Evolutionary conservation across 1,140 invertebrate genomes (phyloP).

Genomic region (Cyphomyrmex costatus): DNA sequence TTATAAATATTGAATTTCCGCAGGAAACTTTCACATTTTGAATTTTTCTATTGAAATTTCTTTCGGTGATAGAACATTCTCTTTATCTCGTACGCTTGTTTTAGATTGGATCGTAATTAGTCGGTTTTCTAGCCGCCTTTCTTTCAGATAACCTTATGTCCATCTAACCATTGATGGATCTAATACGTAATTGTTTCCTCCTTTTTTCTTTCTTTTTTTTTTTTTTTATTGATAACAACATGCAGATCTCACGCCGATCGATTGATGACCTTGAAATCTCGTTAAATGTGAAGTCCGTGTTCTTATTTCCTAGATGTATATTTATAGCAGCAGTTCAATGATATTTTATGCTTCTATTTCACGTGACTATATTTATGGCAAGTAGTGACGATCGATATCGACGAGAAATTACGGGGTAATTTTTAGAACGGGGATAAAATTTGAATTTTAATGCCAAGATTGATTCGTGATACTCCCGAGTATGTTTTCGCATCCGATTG

Average conservation of each 20-base stretch:
- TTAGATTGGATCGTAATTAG: neutral
- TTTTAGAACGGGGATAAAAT: constrained; percentile 6
- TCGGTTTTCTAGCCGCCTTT: neutral
- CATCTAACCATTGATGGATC: neutral
- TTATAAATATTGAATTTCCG: neutral
- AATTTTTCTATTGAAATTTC: neutral
- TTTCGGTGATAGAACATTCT: neutral
- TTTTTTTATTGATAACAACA: neutral
- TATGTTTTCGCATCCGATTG: neutral
- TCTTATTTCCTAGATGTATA: constrained; percentile 18
- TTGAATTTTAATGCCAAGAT: constrained; percentile 4
- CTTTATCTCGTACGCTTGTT: neutral
- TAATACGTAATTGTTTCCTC: neutral
- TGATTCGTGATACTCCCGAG: neutral
- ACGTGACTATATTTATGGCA: constrained; percentile 24
- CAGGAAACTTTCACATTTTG: too few relatives aligned
- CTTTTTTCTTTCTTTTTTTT: neutral
- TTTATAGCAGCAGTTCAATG: constrained; percentile 30
- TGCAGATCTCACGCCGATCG: neutral
- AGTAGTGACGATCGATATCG: constrained; percentile 10
- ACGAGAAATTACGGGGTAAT: neutral
- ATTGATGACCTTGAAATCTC: constrained; percentile 33
- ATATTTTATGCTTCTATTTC: constrained; percentile 7
- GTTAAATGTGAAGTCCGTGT: constrained; percentile 1
- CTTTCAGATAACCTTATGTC: neutral